Evolutionary conservation across 2,113 vertebrate species (phyloP).

Genomic region (Alouatta palliata): DNA sequence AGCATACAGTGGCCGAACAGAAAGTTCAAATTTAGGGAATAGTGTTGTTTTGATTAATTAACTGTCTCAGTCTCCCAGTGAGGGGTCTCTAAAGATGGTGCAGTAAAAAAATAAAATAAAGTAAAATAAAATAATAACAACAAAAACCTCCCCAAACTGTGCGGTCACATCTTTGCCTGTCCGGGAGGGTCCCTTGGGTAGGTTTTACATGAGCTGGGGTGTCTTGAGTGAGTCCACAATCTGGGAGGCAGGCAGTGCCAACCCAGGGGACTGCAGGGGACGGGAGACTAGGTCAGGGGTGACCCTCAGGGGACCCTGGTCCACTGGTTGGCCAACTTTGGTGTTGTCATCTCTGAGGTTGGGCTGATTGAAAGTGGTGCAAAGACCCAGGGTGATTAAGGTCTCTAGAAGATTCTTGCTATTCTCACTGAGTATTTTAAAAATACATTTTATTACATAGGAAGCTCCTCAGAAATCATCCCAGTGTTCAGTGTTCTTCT

Average conservation of each 20-base stretch:
- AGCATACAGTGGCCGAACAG: neutral
- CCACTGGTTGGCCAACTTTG: neutral
- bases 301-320: neutral
- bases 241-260: neutral
- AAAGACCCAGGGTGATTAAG: neutral
- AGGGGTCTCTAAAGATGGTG: neutral
- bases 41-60: neutral
- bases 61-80: rapidly evolving
- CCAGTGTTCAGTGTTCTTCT: rapidly evolving
- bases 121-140: no score
- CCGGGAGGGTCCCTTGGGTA: neutral
- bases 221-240: neutral
- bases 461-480: neutral
- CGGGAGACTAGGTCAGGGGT: neutral
- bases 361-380: neutral
- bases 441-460: neutral
- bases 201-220: neutral
- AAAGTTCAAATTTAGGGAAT: neutral
- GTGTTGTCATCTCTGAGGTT: neutral
- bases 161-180: neutral
- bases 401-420: neutral
- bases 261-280: neutral
- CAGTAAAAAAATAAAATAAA: neutral
- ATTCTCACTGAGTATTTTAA: neutral
- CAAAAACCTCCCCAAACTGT: neutral